Base-by-base conservation (phyloP, 2,797 vertebrate species). In the Alcedo atthis region DNA sequence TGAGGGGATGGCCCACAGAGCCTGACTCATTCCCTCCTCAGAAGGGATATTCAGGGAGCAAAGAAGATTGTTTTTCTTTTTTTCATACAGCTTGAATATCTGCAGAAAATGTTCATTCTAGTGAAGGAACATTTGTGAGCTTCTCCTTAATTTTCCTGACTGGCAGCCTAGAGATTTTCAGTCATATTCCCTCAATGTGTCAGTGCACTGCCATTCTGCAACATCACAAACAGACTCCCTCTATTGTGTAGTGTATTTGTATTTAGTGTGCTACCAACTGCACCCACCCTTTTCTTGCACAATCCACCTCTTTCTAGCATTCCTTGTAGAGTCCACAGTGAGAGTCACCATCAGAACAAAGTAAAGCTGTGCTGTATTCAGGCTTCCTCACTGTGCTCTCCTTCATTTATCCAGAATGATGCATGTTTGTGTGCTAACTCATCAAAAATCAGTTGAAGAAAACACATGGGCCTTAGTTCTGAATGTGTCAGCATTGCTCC, bases 191-290 rank as follows among this genome's bases (percentile, higher is more conserved):
- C 51, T 22, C 4, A 2, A 25, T 0, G 12, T 26, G 54, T 32
- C 1, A 3, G 25, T 8, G 43, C 1, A 1, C 17, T 17, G 37
- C 16, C 2, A 13, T 5, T 11, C 46, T 42, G 51, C 46, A 59
- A 5, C 30, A 10, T 18, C 2, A 8, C 0, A 2, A 33, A 18
- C 71, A 68, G 20, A n/a, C 30, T 58, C 33, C n/a, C 2, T 3
- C 25, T 15, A 35, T 40, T 28, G 13, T 7, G 17, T 20, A 43
- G 67, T 61, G 19, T 28, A 37, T 22, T 1, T 0, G 35, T 1
- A 12, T 16, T 16, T 32, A 21, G 21, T 0, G 3, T 7, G 18
- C 20, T 62, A 32, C 46, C 40, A 21, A 2, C n/a, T 6, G 46
- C 35, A 30, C 26, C 12, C 7, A 15, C 45, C 30, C 55, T 81